Conservation (phyloP, 2,888 invertebrate genomes). For the Chrysolina haemoptera region DNA sequence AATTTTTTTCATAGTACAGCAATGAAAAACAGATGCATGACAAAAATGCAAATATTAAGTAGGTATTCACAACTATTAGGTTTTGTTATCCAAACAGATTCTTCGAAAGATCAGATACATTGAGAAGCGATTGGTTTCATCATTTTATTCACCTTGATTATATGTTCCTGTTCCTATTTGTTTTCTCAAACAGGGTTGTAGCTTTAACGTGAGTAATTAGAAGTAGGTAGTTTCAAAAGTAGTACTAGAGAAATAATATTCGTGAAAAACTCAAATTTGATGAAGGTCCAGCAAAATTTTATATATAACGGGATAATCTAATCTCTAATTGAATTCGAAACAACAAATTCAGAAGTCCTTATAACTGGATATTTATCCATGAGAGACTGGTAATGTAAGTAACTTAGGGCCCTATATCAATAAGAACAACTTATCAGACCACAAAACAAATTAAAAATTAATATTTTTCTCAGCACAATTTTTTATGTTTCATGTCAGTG, state of each 20-base stretch:
- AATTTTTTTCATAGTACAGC: too few species aligned
- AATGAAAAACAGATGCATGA: too few species aligned
- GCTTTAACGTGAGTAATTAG: slow-evolving; percentile 6
- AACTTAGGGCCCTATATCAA: background rate
- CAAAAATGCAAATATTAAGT: too few species aligned
- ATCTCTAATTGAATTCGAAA: too few species aligned
- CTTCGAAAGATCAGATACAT: too few species aligned
- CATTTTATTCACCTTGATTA: background rate
- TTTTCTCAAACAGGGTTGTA: slow-evolving; percentile 17
- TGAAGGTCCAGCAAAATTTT: background rate
- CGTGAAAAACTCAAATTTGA: background rate
- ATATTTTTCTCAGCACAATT: background rate
- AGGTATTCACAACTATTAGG: too few species aligned
- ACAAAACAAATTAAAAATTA: background rate
- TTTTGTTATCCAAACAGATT: too few species aligned
- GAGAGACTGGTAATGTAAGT: slow-evolving; percentile 18
- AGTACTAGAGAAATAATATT: background rate
- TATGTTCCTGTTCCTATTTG: background rate
- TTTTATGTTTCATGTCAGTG: background rate
- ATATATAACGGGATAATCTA: background rate
- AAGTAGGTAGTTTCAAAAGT: background rate
- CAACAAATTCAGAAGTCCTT: background rate
- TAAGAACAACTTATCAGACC: background rate
- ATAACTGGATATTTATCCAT: background rate
- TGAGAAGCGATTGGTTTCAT: too few species aligned